phyloP scores from a whole-genome alignment of 1,140 invertebrate genomes.

The Drosophila sproati region DNA sequence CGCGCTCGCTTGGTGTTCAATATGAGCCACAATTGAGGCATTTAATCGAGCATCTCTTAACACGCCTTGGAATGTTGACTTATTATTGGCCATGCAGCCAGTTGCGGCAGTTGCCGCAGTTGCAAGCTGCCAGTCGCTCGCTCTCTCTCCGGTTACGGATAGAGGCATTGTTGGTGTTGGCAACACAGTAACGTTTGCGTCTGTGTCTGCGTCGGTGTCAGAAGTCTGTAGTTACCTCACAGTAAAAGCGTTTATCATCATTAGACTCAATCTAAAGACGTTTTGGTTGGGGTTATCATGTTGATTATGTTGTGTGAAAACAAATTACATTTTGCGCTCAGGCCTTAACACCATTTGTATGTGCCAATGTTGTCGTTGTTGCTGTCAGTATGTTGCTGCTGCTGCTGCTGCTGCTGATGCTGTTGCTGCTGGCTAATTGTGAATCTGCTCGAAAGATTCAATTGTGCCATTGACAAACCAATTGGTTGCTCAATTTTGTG shows the following conservation, averaged over 20 bases:
- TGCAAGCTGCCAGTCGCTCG: slow-evolving; percentile 16
- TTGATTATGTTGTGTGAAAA: slow-evolving; percentile 85
- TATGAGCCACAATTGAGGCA: slow-evolving; percentile 83
- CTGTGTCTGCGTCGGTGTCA: slow-evolving; percentile 71
- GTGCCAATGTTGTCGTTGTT: slow-evolving; percentile 24
- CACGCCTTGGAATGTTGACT: slow-evolving; percentile 83
- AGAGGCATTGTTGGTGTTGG: slow-evolving; percentile 11
- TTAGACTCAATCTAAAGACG: slow-evolving; percentile 85
- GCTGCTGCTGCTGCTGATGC: slow-evolving; percentile 30
- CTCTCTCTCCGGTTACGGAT: slow-evolving; percentile 22
- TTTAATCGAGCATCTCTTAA: slow-evolving; percentile 83
- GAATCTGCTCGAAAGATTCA: slow-evolving; percentile 70
- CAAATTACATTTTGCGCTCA: slow-evolving; percentile 83
- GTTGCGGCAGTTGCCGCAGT: slow-evolving; percentile 35
- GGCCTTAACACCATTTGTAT: slow-evolving; percentile 69
- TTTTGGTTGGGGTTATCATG: slow-evolving; percentile 83
- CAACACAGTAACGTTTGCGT: slow-evolving; percentile 2
- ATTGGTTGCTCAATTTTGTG: slow-evolving; percentile 67
- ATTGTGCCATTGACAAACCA: slow-evolving; percentile 79
- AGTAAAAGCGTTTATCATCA: slow-evolving; percentile 84
- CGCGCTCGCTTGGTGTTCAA: slow-evolving; percentile 74
- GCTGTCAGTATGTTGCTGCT: slow-evolving; percentile 43
- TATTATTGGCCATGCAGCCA: slow-evolving; percentile 77
- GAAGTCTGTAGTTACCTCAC: slow-evolving; percentile 82
- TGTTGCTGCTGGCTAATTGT: slow-evolving; percentile 69